Evolutionary conservation across 2,888 invertebrate species (phyloP).

Genomic region (Willowsia nigromaculata): DNA sequence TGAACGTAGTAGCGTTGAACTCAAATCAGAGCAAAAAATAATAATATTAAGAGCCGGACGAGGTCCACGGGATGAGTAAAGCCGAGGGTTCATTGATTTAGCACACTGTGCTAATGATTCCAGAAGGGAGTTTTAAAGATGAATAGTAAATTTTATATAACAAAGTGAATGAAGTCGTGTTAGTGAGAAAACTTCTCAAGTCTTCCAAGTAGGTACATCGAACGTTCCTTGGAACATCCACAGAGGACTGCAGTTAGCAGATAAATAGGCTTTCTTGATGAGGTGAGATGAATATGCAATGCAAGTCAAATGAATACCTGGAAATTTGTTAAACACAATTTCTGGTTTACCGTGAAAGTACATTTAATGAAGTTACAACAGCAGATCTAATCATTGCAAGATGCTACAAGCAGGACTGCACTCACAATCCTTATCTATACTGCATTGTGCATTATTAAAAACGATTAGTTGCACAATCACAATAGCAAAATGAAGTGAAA

Average conservation of each 20-base stretch:
- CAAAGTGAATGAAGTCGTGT: background rate
- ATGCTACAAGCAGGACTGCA: too few relatives aligned
- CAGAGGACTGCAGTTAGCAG: background rate
- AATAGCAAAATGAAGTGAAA: background rate
- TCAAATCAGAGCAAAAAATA: constrained; percentile 40
- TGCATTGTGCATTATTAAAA: too few relatives aligned
- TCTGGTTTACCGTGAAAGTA: too few relatives aligned
- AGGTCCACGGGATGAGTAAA: constrained; percentile 55
- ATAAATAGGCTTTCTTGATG: background rate
- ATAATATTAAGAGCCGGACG: constrained; percentile 58
- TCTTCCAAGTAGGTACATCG: constrained; percentile 1
- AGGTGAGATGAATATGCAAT: background rate
- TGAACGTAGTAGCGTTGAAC: constrained; percentile 1
- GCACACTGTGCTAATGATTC: constrained; percentile 16
- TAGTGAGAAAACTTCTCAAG: background rate
- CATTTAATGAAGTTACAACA: too few relatives aligned
- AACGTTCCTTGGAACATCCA: background rate
- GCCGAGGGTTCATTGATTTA: constrained; percentile 63
- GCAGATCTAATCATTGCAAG: too few relatives aligned
- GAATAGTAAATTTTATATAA: background rate
- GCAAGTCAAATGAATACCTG: too few relatives aligned
- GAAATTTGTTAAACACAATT: too few relatives aligned
- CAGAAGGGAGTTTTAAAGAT: constrained; percentile 6
- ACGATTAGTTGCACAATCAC: background rate
- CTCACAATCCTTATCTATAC: too few relatives aligned